Conservation (phyloP, 2,113 vertebrate species). For the Paracanthobrama guichenoti region DNA sequence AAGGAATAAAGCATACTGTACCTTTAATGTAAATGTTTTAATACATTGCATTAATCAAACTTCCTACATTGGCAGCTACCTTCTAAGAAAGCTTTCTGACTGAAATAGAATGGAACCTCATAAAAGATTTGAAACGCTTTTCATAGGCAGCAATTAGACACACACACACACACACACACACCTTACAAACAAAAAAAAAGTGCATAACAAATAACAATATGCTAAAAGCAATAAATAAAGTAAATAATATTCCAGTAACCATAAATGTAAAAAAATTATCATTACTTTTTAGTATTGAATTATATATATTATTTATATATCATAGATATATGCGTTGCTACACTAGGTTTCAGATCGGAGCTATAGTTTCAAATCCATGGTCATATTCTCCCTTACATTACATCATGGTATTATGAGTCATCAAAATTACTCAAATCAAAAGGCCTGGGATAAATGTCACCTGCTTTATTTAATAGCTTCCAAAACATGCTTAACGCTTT, state of each 20-base stretch:
- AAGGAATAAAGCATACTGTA: constrained; percentile 12
- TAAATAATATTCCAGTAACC: no score
- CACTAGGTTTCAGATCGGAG: neutral
- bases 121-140: no score
- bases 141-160: no score
- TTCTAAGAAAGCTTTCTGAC: no score
- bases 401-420: neutral
- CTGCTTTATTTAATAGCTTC: neutral
- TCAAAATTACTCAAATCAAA: neutral
- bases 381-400: neutral
- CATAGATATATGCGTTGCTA: neutral
- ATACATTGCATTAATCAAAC: neutral
- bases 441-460: neutral
- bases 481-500: constrained; percentile 7
- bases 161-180: no score
- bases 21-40: neutral
- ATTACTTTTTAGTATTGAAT: no score
- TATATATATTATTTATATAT: no score
- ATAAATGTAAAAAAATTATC: no score
- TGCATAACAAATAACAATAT: neutral
- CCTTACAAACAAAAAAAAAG: neutral
- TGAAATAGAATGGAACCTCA: no score
- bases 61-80: neutral
- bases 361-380: neutral
- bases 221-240: no score